Conservation (phyloP, 2,113 vertebrate genomes). For the Dermatemys mawii region DNA sequence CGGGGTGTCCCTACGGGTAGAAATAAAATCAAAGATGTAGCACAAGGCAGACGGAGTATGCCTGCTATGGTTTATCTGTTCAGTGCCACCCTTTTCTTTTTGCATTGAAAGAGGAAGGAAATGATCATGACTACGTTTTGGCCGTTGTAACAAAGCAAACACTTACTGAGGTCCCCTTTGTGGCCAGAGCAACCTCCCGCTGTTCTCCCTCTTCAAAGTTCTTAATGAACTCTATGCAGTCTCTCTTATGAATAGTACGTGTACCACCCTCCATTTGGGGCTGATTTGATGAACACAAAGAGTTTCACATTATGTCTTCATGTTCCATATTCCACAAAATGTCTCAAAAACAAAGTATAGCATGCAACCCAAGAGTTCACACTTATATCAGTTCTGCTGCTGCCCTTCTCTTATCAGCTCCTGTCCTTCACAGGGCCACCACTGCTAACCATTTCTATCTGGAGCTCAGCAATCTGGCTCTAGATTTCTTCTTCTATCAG, state of each 20-base stretch:
- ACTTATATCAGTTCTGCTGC: not conserved
- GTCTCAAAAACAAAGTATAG: not conserved
- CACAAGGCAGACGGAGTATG: constrained; percentile 41
- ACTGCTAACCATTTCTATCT: not conserved
- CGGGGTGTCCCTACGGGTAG: constrained; percentile 42
- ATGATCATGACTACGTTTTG: not conserved
- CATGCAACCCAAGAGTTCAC: not conserved
- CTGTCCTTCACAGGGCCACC: not conserved
- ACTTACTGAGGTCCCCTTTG: too few relatives aligned
- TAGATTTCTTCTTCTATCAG: not conserved
- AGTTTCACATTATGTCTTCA: too few relatives aligned
- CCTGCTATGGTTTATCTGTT: constrained; percentile 56
- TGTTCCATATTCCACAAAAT: too few relatives aligned
- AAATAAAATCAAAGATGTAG: constrained; percentile 46
- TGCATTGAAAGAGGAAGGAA: constrained; percentile 18
- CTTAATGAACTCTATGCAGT: too few relatives aligned
- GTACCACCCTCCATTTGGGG: too few relatives aligned
- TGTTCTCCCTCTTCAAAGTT: too few relatives aligned
- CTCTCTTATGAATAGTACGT: too few relatives aligned
- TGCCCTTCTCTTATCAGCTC: not conserved
- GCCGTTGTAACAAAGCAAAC: not conserved
- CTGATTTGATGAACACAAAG: too few relatives aligned
- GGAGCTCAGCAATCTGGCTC: not conserved
- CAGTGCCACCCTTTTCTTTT: not conserved
- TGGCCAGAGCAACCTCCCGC: too few relatives aligned